Conservation (phyloP, 2,888 invertebrate species). For the Arge pagana region DNA sequence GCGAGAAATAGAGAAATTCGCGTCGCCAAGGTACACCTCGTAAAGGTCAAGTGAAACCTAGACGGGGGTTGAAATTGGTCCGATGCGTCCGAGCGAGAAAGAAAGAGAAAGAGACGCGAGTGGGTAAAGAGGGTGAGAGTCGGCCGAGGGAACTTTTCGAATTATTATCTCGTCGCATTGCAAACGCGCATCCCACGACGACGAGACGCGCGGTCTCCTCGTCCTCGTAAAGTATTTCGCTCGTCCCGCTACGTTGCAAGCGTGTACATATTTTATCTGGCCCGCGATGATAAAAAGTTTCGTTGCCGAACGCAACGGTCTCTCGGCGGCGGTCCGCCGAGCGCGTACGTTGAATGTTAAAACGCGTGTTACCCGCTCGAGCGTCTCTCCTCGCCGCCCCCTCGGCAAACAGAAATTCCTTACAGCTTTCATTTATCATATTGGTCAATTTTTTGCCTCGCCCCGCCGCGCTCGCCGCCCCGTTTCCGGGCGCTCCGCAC, state of each 20-base stretch:
- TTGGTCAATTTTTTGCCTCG: constrained; percentile 1
- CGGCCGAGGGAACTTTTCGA: constrained; percentile 14
- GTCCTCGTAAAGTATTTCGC: constrained; percentile 19
- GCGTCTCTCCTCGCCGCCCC: background rate
- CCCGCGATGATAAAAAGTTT: constrained; percentile 11
- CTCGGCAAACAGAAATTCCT: background rate
- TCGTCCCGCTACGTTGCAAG: constrained; percentile 20
- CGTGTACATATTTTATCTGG: constrained; percentile 16
- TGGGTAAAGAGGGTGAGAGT: constrained; percentile 5
- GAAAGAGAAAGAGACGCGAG: background rate
- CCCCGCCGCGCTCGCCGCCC: too few relatives aligned
- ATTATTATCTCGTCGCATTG: constrained; percentile 19
- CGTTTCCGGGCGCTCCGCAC: too few relatives aligned
- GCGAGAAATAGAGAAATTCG: too few relatives aligned
- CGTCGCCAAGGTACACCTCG: too few relatives aligned
- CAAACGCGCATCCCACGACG: constrained; percentile 17
- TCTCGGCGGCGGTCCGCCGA: background rate
- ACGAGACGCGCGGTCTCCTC: constrained; percentile 13
- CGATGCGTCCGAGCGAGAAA: too few relatives aligned
- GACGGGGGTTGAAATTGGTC: too few relatives aligned
- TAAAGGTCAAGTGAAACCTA: too few relatives aligned
- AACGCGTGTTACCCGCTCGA: constrained; percentile 10
- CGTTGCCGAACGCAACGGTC: background rate
- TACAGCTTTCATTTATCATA: constrained; percentile 4
- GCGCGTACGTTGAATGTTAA: constrained; percentile 17